Evolutionary conservation across 2,888 invertebrate species (phyloP).

Genomic region (Tyria jacobaeae): DNA sequence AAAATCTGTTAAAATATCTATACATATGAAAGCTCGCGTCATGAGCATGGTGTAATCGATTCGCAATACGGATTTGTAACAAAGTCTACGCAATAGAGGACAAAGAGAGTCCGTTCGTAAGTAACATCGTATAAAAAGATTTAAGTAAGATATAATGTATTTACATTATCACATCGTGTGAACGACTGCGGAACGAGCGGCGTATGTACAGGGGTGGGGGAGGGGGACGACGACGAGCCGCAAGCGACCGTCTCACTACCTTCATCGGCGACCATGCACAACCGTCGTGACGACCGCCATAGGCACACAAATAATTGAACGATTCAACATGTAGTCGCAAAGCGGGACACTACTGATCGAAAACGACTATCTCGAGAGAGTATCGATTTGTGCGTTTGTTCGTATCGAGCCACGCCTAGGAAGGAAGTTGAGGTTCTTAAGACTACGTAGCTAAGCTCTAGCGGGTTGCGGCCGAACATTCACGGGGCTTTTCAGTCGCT

Average conservation of each 20-base stretch:
- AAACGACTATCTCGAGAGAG: constrained; percentile 34
- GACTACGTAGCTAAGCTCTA: constrained; percentile 67
- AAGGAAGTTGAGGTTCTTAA: constrained; percentile 58
- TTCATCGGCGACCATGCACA: constrained; percentile 5
- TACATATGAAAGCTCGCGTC: neutral
- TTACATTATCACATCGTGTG: constrained; percentile 77
- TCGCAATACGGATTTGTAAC: constrained; percentile 1
- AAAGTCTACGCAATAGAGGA: constrained; percentile 14
- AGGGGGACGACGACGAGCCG: constrained; percentile 10
- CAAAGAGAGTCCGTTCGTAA: constrained; percentile 35
- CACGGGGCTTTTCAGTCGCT: neutral
- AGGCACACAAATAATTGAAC: constrained; percentile 69
- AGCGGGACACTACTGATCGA: constrained; percentile 49
- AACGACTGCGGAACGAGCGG: constrained; percentile 55
- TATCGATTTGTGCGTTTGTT: constrained; percentile 68
- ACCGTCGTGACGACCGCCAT: constrained; percentile 18
- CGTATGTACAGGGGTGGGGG: constrained; percentile 45
- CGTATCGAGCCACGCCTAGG: constrained; percentile 56
- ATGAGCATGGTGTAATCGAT: neutral
- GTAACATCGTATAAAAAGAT: constrained; percentile 74
- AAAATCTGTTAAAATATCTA: too few relatives aligned
- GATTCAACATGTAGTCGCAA: constrained; percentile 51
- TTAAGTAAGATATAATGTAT: constrained; percentile 64
- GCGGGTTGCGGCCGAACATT: constrained; percentile 26
- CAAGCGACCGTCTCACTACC: too few relatives aligned